Evolutionary conservation across 2,113 vertebrate species (phyloP).

Genomic region (Erpornis zantholeuca): DNA sequence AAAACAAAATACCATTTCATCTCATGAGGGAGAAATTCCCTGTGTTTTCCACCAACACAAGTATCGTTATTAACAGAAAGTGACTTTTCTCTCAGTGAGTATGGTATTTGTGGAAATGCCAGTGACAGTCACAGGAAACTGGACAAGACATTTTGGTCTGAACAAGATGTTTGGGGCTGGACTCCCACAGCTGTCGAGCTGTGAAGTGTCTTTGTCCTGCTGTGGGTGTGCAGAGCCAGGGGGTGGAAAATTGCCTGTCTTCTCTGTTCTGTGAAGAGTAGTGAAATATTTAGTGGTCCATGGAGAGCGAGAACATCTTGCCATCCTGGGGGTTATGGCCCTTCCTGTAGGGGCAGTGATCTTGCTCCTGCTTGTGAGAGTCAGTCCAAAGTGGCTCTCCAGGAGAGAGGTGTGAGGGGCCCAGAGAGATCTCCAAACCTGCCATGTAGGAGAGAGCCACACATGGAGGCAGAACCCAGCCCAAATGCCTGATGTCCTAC

Average conservation of each 20-base stretch:
- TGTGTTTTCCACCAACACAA: constrained; percentile 40
- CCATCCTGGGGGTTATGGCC: neutral
- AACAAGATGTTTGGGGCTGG: neutral
- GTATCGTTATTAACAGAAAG: neutral
- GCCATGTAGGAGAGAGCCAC: rapidly evolving
- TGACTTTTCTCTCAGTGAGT: neutral
- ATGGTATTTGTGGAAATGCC: constrained; percentile 1
- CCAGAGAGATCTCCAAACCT: neutral
- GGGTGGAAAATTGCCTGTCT: neutral
- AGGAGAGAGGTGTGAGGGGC: neutral
- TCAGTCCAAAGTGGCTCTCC: neutral
- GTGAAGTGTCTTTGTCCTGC: neutral
- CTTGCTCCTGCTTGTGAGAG: neutral
- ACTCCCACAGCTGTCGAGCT: neutral
- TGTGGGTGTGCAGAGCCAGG: neutral
- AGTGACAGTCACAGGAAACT: neutral
- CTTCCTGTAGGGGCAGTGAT: neutral
- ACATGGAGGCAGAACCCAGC: neutral
- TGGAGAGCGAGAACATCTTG: neutral
- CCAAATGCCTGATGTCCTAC: neutral
- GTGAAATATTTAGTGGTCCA: neutral
- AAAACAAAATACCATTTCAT: neutral
- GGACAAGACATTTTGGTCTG: constrained; percentile 17
- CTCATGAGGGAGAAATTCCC: neutral
- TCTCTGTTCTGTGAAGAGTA: neutral